A percentile compares a stretch with the other conserved stretches of the same genome.
phyloP scores from a whole-genome alignment of 2,888 invertebrate species.

The Pandemis heparana region DNA sequence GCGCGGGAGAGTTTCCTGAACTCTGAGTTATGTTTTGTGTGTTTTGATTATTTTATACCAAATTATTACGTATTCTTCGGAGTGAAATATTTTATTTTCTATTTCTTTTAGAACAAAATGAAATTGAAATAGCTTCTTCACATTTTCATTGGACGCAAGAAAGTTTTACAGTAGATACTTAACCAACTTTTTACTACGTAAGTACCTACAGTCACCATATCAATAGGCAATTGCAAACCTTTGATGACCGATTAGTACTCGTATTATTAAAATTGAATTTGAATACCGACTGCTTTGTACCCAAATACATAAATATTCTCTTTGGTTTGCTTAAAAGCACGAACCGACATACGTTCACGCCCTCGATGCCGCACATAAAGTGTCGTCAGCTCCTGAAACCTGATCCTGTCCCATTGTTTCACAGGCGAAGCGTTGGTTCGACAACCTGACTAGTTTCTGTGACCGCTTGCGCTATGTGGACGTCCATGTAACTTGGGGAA shows the following conservation, averaged over 20 bases:
- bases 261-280: no score
- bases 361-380: slow-evolving; percentile 71
- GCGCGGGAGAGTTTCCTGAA: slow-evolving; percentile 4
- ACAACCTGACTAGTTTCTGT: slow-evolving; percentile 78
- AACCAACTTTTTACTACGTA: no score
- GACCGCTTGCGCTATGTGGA: slow-evolving; percentile 73
- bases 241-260: no score
- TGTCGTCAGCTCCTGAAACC: slow-evolving; percentile 64
- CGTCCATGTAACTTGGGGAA: slow-evolving; percentile 60
- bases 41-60: background rate
- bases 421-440: slow-evolving; percentile 63
- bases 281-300: background rate
- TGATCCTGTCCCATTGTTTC: slow-evolving; percentile 70
- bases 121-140: background rate
- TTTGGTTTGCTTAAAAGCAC: slow-evolving; percentile 30
- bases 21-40: background rate
- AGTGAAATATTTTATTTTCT: no score
- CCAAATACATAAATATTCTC: background rate
- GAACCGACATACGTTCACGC: slow-evolving; percentile 63
- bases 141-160: background rate
- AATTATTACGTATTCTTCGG: background rate
- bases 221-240: no score
- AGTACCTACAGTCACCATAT: no score
- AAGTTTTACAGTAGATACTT: background rate
- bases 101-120: background rate